Conservation (phyloP, 2,797 vertebrate genomes). For the Pseudomugil gertrudae region DNA sequence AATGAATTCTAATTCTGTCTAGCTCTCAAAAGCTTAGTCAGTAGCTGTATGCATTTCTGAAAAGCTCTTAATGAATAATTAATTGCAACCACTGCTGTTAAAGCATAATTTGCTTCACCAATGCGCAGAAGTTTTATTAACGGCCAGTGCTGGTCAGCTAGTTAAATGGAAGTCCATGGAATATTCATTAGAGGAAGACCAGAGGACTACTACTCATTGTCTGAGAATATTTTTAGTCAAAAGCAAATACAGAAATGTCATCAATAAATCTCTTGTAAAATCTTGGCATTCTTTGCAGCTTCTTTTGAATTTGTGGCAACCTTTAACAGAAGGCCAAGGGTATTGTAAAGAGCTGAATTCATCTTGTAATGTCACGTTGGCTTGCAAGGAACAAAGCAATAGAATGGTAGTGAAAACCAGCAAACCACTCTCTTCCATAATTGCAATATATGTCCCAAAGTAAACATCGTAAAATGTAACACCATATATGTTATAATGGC, state of each 20-base stretch:
- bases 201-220: constrained; percentile 56
- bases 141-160: constrained; percentile 58
- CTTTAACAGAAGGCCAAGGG: constrained; percentile 69
- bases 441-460: constrained; percentile 19
- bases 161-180: constrained; percentile 73
- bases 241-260: constrained; percentile 57
- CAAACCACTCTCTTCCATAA: constrained; percentile 23
- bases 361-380: constrained; percentile 62
- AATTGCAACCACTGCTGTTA: constrained; percentile 74
- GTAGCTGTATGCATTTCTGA: constrained; percentile 68
- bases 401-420: constrained; percentile 21
- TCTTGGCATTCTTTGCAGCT: constrained; percentile 54
- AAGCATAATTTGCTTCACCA: constrained; percentile 74
- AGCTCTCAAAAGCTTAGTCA: constrained; percentile 67
- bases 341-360: constrained; percentile 61
- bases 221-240: constrained; percentile 64
- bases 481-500: too few species aligned
- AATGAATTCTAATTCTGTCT: constrained; percentile 69
- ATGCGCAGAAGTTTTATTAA: constrained; percentile 79
- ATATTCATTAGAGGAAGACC: constrained; percentile 76
- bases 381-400: constrained; percentile 51
- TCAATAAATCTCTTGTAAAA: constrained; percentile 74
- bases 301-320: constrained; percentile 67
- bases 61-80: constrained; percentile 81
- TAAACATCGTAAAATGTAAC: background rate